Base-by-base conservation (phyloP, 2,888 invertebrate species). In the Dugesia japonica region DNA sequence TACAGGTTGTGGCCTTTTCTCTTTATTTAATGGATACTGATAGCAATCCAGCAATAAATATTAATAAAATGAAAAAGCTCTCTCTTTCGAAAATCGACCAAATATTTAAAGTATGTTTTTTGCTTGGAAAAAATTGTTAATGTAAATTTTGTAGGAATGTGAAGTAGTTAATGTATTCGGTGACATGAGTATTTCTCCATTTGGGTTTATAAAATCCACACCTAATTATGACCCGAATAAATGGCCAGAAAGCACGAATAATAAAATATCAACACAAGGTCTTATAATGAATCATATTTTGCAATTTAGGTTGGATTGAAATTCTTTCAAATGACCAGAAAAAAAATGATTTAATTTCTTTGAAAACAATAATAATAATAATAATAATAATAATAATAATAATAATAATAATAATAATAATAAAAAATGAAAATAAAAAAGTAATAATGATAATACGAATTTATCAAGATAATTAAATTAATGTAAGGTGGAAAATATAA, bases 171-270 rank as follows among this genome's bases (percentile, higher is more conserved):
- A 80, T 9, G 72, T 97, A 0, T 97, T 94, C 83, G 95, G 95
- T 0, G 95, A 95, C 81, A 97, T 97, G 95, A 94, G 94, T 86
- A 94, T 95, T 75, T 93, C 93, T 0, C 94, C 95, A 0, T 95
- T 97, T 83, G 92, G 94, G 83, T 95, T 95, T 82, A 92, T 97
- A 79, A 92, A 92, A 84, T 87, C 92, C n/a, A 80, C 79, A 20
- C 78, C 79, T 0, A 80, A 81, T 73, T 81, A 79, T 73, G 80
- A 81, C 28, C 76, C 80, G 15, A 72, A 73, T 26, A 78, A 79
- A 71, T 81, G 81, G 81, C 80, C 79, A 20, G 75, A 79, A 20
- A 81, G 80, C 77, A 91, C 38, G 92, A 93, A 90, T 42, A 42
- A 42, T 73, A 31, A 42, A 20, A 42, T 73, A 20, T 73, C 73